Evolutionary conservation across 2,113 vertebrate species (phyloP).

Genomic region (Ceyx cyanopectus): DNA sequence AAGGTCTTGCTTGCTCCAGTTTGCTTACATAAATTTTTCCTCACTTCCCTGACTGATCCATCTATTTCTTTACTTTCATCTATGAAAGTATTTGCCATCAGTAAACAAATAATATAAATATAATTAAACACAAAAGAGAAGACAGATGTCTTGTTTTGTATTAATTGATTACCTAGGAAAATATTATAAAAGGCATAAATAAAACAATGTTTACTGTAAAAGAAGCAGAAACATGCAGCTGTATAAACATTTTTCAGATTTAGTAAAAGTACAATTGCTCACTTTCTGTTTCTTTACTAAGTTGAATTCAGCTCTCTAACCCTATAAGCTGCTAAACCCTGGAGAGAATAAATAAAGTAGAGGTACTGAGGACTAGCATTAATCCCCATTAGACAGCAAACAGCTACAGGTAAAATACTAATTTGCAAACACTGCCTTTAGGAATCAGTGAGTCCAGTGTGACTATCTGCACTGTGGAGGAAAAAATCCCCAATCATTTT

Average conservation of each 20-base stretch:
- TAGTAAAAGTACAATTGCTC: slow-evolving; percentile 1
- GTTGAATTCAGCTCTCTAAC: slow-evolving; percentile 26
- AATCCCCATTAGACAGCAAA: not conserved
- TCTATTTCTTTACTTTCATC: slow-evolving; percentile 54
- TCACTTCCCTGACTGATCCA: not conserved
- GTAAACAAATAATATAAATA: slow-evolving; percentile 48
- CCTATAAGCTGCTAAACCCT: slow-evolving; percentile 1
- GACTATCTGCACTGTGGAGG: not conserved
- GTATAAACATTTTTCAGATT: not conserved
- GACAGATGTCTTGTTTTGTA: not conserved
- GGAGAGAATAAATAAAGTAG: slow-evolving; percentile 5
- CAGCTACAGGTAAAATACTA: not conserved
- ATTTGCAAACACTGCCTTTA: not conserved
- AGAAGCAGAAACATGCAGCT: slow-evolving; percentile 19
- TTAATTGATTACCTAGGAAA: slow-evolving; percentile 42
- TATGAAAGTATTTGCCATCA: slow-evolving; percentile 3
- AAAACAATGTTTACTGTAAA: slow-evolving; percentile 53
- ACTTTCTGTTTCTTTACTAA: not conserved
- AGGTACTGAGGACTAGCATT: not conserved
- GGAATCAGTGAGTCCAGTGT: not conserved
- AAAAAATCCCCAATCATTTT: not conserved
- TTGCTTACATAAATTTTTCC: slow-evolving; percentile 1
- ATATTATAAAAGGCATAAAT: slow-evolving; percentile 46
- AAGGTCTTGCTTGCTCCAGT: slow-evolving; percentile 19
- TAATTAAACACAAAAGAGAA: slow-evolving; percentile 37